Evolutionary conservation across 2,888 invertebrate species (phyloP), one percentile per base, ranked within the genome.

Genomic region (Acleris emargana): DNA sequence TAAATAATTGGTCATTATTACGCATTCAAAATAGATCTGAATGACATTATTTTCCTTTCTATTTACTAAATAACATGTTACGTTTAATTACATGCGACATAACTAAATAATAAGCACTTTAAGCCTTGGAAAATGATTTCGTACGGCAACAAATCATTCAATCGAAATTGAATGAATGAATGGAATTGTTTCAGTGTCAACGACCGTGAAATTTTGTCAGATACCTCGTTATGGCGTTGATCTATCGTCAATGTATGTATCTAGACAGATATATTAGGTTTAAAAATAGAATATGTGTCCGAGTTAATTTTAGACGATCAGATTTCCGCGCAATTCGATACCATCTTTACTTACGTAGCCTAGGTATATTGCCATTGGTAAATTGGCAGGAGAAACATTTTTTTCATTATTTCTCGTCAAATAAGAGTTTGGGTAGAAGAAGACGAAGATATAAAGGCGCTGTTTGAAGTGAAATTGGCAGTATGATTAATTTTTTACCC

Each of bases 161-260:
- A 38, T 20, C 13, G 13, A 38, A 18, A 20, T 22, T 49, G 60
- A 66, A 47, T 57, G 60, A 61, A 66, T 60, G 55, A 66, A 60
- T 57, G 61, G 47, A 66, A 57, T 42, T 22, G n/a, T 47, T 25
- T 13, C 32, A 61, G 13, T 51, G 66, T 66, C 66, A 66, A 55
- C 45, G 60, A 61, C 66, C 54, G 60, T 28, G 13, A 25, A 28
- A 54, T 42, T 53, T 58, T 64, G 66, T 42, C 66, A 61, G 57
- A 61, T 61, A 52, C 60, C 51, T n/a, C 61, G 57, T 61, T 61
- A 61, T 66, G 57, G 47, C 3, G 32, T 61, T 61, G 43, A 18
- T 32, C 55, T 45, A 57, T 61, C 32, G 61, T 55, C 54, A 55
- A 51, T 20, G 28, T 51, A 47, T 49, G 53, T 18, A 58, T 32